These are phyloP conservation scores for Pelochelys cantorii DNA, from an alignment of 2,797 vertebrate genomes.

Conservation along the genomic window DNA sequence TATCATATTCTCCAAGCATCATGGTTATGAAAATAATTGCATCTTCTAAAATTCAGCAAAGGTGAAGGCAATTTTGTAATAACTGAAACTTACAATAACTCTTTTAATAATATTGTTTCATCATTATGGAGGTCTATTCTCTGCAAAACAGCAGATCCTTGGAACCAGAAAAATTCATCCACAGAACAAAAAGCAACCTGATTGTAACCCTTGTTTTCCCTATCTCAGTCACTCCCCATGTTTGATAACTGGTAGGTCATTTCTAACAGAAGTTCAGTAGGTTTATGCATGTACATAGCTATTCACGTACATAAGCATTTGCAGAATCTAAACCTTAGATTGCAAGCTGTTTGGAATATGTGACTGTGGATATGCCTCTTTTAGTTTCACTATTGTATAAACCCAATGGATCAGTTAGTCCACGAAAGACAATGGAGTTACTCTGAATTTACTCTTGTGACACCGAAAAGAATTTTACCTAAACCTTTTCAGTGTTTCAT, in stretches of 20 bases:
- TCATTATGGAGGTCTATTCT: accelerated
- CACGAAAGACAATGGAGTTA: accelerated
- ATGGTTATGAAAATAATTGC: not conserved
- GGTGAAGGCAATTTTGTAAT: not conserved
- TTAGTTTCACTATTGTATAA: accelerated
- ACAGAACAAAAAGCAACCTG: not conserved
- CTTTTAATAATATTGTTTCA: not conserved
- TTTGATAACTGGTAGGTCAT: too few species aligned
- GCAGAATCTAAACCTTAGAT: not conserved
- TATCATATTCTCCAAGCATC: not conserved
- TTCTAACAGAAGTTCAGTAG: accelerated
- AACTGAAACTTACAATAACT: not conserved
- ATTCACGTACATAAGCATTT: accelerated
- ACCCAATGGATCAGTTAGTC: accelerated
- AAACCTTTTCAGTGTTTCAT: not conserved
- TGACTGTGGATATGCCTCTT: accelerated
- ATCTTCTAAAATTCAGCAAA: not conserved
- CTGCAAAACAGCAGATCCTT: accelerated
- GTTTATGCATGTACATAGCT: too few species aligned
- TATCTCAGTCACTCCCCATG: accelerated
- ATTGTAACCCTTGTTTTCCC: accelerated
- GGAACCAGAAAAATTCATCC: accelerated
- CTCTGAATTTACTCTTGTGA: not conserved
- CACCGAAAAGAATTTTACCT: not conserved
- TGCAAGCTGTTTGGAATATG: accelerated